Base-by-base conservation (phyloP, 2,888 invertebrate species). In the Gymnosoma rotundatum region DNA sequence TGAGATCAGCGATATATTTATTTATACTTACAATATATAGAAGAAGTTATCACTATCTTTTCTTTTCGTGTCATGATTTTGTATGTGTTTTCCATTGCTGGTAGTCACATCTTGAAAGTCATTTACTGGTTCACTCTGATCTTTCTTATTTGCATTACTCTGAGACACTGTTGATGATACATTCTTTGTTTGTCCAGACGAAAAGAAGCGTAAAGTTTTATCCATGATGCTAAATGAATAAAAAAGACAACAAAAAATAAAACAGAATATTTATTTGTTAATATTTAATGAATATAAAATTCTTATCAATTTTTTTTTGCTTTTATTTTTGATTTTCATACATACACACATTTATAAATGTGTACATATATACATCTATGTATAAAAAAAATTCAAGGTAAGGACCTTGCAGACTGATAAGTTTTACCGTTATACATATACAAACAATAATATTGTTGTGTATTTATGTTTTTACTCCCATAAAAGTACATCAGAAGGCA, bases 1-100 rank as follows among this genome's bases (percentile, higher is more conserved):
- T n/a, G n/a, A n/a, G n/a, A n/a, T n/a, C n/a, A n/a, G n/a, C n/a
- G n/a, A n/a, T n/a, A n/a, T n/a, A n/a, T n/a, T 12, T 25, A 3
- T 54, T 36, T 32, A 45, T 85, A 91, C 92, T 92, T 87, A 92
- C 92, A 92, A 90, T 76, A 92, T 91, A 85, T 92, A 92, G 83
- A 92, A 92, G 85, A 91, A 92, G 61, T 87, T 90, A 85, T 92
- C 92, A 82, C 89, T 90, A 75, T 92, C 91, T 88, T 90, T 91
- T 78, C 90, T 88, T 72, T 87, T 87, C 4, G 87, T 86, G 20
- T 60, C 42, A 21, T 45, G 56, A 50, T 86, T 87, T 14, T 87
- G 83, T 48, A 87, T 56, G 16, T 64, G 70, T 87, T 66, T 88
- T 87, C 10, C 42, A 58, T 86, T 87, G 72, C 87, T 80, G 16